Evolutionary conservation across 1,140 invertebrate species (phyloP).

Genomic region (Drosophila guanche): DNA sequence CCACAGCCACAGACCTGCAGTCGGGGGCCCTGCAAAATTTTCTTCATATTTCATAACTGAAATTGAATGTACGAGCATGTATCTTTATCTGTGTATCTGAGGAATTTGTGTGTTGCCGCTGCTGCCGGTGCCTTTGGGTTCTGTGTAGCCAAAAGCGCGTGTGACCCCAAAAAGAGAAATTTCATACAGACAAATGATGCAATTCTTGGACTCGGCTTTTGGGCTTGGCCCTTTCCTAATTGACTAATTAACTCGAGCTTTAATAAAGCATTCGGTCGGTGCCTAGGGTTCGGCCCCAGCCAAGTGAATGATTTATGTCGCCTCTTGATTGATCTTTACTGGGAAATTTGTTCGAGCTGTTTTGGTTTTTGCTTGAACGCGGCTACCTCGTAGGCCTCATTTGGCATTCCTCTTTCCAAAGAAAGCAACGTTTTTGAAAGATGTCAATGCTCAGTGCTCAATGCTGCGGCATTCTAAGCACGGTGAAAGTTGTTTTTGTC

Average conservation of each 20-base stretch:
- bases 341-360: slow-evolving; percentile 4
- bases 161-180: slow-evolving; percentile 73
- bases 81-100: slow-evolving; percentile 6
- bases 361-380: slow-evolving; percentile 42
- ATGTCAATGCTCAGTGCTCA: slow-evolving; percentile 35
- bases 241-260: slow-evolving; percentile 50
- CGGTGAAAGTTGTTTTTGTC: slow-evolving; percentile 81
- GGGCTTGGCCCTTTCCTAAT: slow-evolving; percentile 52
- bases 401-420: slow-evolving; percentile 49
- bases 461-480: slow-evolving; percentile 57
- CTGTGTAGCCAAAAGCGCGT: slow-evolving; percentile 49
- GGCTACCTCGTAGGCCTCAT: slow-evolving; percentile 54
- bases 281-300: slow-evolving; percentile 26
- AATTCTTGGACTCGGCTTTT: slow-evolving; percentile 40
- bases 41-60: slow-evolving; percentile 48
- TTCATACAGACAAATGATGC: slow-evolving; percentile 74
- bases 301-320: slow-evolving; percentile 36
- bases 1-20: slow-evolving; percentile 28
- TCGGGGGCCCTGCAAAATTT: slow-evolving; percentile 64
- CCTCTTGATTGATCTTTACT: slow-evolving; percentile 32
- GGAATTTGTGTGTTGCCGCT: slow-evolving; percentile 18
- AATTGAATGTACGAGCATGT: slow-evolving; percentile 47
- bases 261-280: slow-evolving; percentile 34
- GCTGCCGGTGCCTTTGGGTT: slow-evolving; percentile 38
- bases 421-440: slow-evolving; percentile 62